Evolutionary conservation across 1,140 invertebrate species (phyloP).

Genomic region (Aphaenogaster floridana): DNA sequence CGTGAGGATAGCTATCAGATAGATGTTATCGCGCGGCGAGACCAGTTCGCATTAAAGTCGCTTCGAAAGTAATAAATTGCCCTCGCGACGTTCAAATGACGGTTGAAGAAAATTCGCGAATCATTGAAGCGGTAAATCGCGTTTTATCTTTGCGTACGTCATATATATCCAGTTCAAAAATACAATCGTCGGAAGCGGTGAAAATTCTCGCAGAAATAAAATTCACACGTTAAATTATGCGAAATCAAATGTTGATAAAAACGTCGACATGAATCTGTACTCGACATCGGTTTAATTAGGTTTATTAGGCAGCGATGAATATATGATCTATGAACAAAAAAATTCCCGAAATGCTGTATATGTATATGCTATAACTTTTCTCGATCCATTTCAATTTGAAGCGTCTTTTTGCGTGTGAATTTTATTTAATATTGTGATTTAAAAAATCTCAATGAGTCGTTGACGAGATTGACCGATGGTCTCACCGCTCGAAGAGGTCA

Average conservation of each 20-base stretch:
- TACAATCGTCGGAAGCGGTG: neutral
- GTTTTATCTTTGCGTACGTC: neutral
- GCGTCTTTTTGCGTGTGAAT: neutral
- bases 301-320: neutral
- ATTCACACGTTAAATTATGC: neutral
- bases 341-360: neutral
- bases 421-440: constrained; percentile 34
- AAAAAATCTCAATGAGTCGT: constrained; percentile 27
- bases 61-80: constrained; percentile 48
- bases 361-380: neutral
- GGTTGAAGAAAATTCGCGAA: constrained; percentile 2
- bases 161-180: neutral
- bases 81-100: neutral
- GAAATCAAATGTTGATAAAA: neutral
- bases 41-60: constrained; percentile 29
- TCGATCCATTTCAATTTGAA: neutral
- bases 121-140: constrained; percentile 31
- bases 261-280: neutral
- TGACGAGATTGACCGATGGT: constrained; percentile 48
- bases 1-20: constrained; percentile 46
- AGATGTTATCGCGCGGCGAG: constrained; percentile 62
- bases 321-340: neutral
- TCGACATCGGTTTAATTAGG: neutral
- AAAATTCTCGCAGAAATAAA: neutral
- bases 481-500: constrained; percentile 30